phyloP scores from a whole-genome alignment of 2,888 invertebrate genomes.

The Drosophila nr. perissopoda region DNA sequence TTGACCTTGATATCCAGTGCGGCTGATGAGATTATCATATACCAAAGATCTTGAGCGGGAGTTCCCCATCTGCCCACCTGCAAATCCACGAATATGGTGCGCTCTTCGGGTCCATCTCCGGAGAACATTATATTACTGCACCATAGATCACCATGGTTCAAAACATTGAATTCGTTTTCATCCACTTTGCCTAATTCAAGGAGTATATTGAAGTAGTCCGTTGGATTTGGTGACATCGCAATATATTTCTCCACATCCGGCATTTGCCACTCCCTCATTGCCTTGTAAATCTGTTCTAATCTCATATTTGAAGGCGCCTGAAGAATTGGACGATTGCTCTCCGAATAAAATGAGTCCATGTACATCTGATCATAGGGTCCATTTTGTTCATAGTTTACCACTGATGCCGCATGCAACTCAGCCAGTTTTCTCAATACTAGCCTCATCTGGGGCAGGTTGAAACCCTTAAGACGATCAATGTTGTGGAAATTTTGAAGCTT shows the following conservation, averaged over 20 bases:
- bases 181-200: slow-evolving; percentile 44
- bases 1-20: slow-evolving; percentile 69
- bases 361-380: slow-evolving; percentile 59
- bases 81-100: slow-evolving; percentile 74
- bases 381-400: slow-evolving; percentile 59
- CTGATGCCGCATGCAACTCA: slow-evolving; percentile 82
- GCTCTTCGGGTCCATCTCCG: slow-evolving; percentile 53
- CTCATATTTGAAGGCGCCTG: slow-evolving; percentile 11
- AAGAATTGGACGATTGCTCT: slow-evolving; percentile 50
- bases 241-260: slow-evolving; percentile 30
- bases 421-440: slow-evolving; percentile 73
- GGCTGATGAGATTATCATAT: slow-evolving; percentile 73
- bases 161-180: slow-evolving; percentile 71
- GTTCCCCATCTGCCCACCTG: slow-evolving; percentile 80
- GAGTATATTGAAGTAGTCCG: too few relatives aligned
- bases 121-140: slow-evolving; percentile 81
- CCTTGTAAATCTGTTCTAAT: slow-evolving; percentile 26
- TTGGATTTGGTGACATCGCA: too few relatives aligned
- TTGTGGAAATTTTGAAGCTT: slow-evolving; percentile 66
- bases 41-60: slow-evolving; percentile 80
- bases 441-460: slow-evolving; percentile 74
- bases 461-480: slow-evolving; percentile 74
- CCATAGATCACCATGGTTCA: slow-evolving; percentile 83
- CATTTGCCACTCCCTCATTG: slow-evolving; percentile 67
- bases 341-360: slow-evolving; percentile 36